These are phyloP conservation scores for Lepus townsendii DNA, from an alignment of 2,797 vertebrate genomes.

Conservation along the genomic window DNA sequence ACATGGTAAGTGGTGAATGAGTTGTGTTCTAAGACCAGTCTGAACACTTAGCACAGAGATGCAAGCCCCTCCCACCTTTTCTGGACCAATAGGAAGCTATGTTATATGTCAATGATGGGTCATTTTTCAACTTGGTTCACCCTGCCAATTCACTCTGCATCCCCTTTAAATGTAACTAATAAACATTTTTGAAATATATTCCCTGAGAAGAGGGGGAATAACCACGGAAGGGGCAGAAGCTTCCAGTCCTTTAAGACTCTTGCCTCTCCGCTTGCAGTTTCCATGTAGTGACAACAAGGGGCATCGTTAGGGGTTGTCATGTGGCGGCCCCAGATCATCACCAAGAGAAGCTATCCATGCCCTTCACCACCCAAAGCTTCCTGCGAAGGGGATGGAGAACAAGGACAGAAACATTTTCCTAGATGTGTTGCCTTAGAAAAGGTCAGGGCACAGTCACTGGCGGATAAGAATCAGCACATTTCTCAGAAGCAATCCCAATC, in stretches of 20 bases:
- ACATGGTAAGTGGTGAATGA: neutral
- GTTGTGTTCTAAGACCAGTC: neutral
- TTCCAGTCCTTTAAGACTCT: neutral
- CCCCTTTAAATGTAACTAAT: neutral
- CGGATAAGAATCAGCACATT: slow-evolving; percentile 82
- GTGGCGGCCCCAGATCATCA: neutral
- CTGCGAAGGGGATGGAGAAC: slow-evolving; percentile 42
- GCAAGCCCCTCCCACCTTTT: neutral
- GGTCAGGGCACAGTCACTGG: slow-evolving; percentile 56
- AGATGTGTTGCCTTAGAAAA: slow-evolving; percentile 66
- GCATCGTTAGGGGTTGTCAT: neutral
- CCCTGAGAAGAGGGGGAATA: neutral
- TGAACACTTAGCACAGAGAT: neutral
- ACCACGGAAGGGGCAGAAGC: neutral
- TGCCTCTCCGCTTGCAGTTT: neutral
- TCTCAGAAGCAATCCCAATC: slow-evolving; percentile 68
- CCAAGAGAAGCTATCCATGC: slow-evolving; percentile 18
- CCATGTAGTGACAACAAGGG: neutral
- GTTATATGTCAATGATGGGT: neutral
- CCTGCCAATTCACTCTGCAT: neutral
- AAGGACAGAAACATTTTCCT: slow-evolving; percentile 65
- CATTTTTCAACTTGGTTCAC: slow-evolving; percentile 30
- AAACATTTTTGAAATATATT: neutral
- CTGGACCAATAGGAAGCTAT: neutral
- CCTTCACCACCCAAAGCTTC: neutral